phyloP scores from a whole-genome alignment of 2,113 vertebrate genomes.

The Ellobius talpinus region DNA sequence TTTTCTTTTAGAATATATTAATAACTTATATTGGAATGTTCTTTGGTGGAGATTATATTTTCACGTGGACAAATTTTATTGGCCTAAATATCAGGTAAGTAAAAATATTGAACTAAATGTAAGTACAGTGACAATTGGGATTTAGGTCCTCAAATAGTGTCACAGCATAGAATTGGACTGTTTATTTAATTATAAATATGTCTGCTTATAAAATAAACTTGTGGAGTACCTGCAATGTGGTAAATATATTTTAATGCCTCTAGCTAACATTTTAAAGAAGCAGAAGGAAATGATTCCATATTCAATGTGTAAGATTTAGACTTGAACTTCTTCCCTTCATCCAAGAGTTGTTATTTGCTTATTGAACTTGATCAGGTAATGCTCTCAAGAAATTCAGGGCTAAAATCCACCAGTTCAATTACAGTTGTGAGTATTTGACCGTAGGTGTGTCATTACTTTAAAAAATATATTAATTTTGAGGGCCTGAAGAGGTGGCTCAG shows the following conservation, averaged over 20 bases:
- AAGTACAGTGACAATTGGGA: background rate
- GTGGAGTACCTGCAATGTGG: background rate
- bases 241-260: background rate
- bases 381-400: background rate
- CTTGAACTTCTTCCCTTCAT: background rate
- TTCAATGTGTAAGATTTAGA: background rate
- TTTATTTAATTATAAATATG: background rate
- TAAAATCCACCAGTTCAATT: background rate
- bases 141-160: constrained; percentile 6
- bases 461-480: background rate
- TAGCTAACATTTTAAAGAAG: constrained; percentile 27
- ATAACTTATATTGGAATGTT: constrained; percentile 98
- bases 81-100: constrained; percentile 98
- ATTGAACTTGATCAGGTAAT: background rate
- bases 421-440: background rate
- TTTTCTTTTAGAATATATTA: constrained; percentile 93
- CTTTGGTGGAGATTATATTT: constrained; percentile 99
- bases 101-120: constrained; percentile 35
- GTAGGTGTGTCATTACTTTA: background rate
- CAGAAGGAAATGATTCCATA: background rate
- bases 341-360: background rate
- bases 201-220: background rate
- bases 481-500: background rate
- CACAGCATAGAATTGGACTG: background rate
- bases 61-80: constrained; percentile 98